A percentile compares a stretch with the other conserved stretches of the same genome.
These are phyloP conservation scores for Keiferia lycopersicella DNA, from an alignment of 2,888 invertebrate species.

Conservation along the genomic window DNA sequence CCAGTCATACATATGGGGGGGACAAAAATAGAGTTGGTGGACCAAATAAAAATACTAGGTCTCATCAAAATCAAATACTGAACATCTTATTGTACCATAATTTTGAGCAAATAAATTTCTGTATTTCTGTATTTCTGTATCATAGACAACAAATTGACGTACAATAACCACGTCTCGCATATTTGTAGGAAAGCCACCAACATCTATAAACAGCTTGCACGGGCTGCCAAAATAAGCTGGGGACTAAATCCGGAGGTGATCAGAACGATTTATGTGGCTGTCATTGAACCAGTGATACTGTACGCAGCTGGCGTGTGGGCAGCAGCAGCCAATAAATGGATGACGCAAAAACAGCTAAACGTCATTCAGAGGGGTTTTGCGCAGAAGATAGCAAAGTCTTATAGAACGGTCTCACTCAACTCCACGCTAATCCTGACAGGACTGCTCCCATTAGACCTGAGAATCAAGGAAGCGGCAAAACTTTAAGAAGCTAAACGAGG, in stretches of 20 bases:
- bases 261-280: background rate
- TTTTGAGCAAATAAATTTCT: no score
- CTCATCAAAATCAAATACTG: no score
- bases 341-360: background rate
- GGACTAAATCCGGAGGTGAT: slow-evolving; percentile 1
- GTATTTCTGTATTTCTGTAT: no score
- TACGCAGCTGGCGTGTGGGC: slow-evolving; percentile 7
- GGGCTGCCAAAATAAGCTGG: background rate
- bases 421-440: slow-evolving; percentile 21
- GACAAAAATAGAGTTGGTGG: background rate
- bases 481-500: slow-evolving; percentile 1
- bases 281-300: background rate
- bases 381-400: no score
- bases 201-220: background rate
- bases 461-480: slow-evolving; percentile 9
- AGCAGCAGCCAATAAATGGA: background rate
- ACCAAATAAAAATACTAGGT: background rate
- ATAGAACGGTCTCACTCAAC: slow-evolving; percentile 9
- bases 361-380: background rate
- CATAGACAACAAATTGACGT: slow-evolving; percentile 3
- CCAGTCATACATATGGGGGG: background rate
- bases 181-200: background rate
- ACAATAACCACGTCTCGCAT: background rate
- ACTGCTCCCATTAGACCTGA: slow-evolving; percentile 19
- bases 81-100: no score